Base-by-base conservation (phyloP, 2,888 invertebrate species). In the Buathra laborator region DNA sequence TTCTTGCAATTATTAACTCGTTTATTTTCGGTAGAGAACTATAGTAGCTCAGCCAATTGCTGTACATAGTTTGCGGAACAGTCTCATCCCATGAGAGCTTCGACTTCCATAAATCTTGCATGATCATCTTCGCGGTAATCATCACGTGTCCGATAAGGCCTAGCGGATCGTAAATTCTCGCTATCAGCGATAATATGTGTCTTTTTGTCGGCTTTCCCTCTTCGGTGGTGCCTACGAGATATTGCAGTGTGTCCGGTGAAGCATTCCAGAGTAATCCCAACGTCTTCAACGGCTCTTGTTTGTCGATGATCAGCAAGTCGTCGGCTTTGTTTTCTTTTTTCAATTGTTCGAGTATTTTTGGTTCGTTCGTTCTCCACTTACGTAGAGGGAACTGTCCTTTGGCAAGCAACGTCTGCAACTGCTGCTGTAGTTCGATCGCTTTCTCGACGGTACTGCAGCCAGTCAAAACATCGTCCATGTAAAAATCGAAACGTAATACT, bases 301-400 rank as follows among this genome's bases (percentile, higher is more conserved):
- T 64, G 19, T 76, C 79, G 2, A 85, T n/a, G 2, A 46, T 67
- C n/a, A 83, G 46, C 14, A 85, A 9, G 3, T 56, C 37, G n/a
- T 85, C 85, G n/a, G 78, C 29, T 19, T 43, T 62, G 24, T 14
- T 66, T 32, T 78, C 53, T 6, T 70, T 62, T n/a, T 29, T 12
- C 12, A 82, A 16, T 44, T 66, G 51, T 16, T n/a, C 19, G 37
- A 81, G 48, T 32, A 82, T 56, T 12, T 16, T 44, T 3, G 59
- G 44, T 9, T 79, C 59, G 59, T 85, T 84, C 0, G 86, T 72
- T 9, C 74, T n/a, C 87, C 87, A 87, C 48, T 87, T 87, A 10
- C 79, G 24, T 32, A 87, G 53, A 3, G 79, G 48, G 37, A 86
- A 83, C 10, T 74, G 59, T 44, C 83, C 87, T 72, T 56, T 48